Evolutionary conservation across 2,113 vertebrate species (phyloP).

Genomic region (Arothron firmamentum): DNA sequence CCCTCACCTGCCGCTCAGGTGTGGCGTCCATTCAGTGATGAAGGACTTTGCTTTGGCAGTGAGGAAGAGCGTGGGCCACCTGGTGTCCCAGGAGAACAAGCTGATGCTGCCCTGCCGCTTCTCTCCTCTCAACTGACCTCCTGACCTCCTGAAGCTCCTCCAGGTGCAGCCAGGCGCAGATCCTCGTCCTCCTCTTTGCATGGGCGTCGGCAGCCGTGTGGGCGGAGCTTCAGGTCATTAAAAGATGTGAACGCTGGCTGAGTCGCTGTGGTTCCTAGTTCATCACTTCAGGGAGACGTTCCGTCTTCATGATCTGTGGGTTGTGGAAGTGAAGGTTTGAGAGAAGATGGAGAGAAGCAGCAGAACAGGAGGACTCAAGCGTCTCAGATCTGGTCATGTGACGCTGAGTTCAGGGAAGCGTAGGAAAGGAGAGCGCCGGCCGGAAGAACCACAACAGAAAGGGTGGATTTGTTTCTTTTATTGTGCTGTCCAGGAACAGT

Average conservation of each 20-base stretch:
- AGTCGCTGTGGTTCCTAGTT: no score
- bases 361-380: no score
- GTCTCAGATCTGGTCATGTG: no score
- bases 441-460: background rate
- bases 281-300: no score
- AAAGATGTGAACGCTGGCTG: no score
- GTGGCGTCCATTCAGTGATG: background rate
- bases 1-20: background rate
- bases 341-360: no score
- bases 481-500: slow-evolving; percentile 69
- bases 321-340: no score
- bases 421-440: no score
- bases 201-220: no score
- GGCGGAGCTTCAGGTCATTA: background rate
- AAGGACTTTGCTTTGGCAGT: slow-evolving; percentile 70
- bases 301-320: no score
- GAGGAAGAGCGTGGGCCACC: slow-evolving; percentile 77
- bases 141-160: background rate
- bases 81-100: slow-evolving; percentile 80
- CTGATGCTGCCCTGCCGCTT: slow-evolving; percentile 81
- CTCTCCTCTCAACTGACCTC: slow-evolving; percentile 77
- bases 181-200: background rate
- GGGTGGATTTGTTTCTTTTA: slow-evolving; percentile 54
- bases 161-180: background rate
- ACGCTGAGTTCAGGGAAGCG: no score